These are phyloP conservation scores for Nymphicus hollandicus DNA, from an alignment of 2,113 vertebrate species.

Conservation along the genomic window DNA sequence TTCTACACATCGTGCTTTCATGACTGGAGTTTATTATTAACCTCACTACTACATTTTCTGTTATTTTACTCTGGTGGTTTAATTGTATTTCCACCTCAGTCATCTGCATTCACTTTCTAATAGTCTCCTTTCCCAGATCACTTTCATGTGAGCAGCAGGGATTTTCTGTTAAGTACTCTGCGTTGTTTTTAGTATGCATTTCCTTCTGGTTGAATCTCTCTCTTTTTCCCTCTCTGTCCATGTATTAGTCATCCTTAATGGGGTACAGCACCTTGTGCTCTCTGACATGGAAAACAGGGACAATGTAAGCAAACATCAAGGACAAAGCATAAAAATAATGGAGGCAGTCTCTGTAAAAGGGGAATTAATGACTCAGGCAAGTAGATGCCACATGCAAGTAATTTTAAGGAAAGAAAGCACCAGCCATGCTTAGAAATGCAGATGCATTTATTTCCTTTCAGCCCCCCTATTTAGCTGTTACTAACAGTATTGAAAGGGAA, in stretches of 20 bases:
- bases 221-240: background rate
- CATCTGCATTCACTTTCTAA: constrained; percentile 9
- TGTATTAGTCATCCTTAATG: constrained; percentile 55
- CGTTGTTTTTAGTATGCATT: constrained; percentile 6
- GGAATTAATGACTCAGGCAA: constrained; percentile 33
- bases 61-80: constrained; percentile 51
- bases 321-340: constrained; percentile 18
- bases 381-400: constrained; percentile 36
- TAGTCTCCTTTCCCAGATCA: constrained; percentile 23
- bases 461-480: constrained; percentile 15
- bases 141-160: constrained; percentile 33
- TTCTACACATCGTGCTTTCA: constrained; percentile 21
- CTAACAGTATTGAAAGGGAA: constrained; percentile 27
- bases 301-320: constrained; percentile 50
- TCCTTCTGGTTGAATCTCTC: background rate
- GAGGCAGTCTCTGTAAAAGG: background rate
- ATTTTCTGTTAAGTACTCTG: constrained; percentile 35
- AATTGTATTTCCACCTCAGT: constrained; percentile 55
- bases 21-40: constrained; percentile 59
- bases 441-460: constrained; percentile 58
- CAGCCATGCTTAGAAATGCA: constrained; percentile 47
- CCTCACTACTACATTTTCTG: constrained; percentile 33
- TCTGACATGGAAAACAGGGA: constrained; percentile 49
- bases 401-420: constrained; percentile 53
- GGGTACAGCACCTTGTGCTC: constrained; percentile 34